Evolutionary conservation across 2,888 invertebrate species (phyloP), one percentile per base, ranked within the genome.

Genomic region (Hypena proboscidalis): DNA sequence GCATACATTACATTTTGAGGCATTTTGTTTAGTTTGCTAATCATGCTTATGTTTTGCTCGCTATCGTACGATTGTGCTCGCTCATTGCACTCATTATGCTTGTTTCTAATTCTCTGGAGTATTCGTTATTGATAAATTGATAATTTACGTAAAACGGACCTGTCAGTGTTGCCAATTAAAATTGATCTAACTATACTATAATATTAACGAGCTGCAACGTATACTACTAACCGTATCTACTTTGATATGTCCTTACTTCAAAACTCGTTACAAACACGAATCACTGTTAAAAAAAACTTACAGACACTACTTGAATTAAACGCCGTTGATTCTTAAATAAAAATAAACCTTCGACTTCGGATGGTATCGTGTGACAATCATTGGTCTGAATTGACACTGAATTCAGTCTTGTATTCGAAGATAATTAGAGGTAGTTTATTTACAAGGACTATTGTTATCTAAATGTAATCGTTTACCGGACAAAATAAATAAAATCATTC

Each of bases 341-440:
- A 37, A 32, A 43, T 40, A 40, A 38, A 35, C 48, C 57, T 60
- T 60, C 57, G 47, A 56, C 43, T 42, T 56, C 58, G 54, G 57
- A 59, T 56, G 67, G 69, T 66, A 64, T 49, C 56, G 52, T 45
- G 57, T 49, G 51, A 47, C 48, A 61, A 53, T 61, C 43, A 63
- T 66, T 43, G 74, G 73, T 80, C 87, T 85, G 90, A 91, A 91
- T 91, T 91, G 91, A 91, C 91, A 84, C 83, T 74, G 86, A 85
- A 86, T 88, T 91, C 91, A 91, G 91, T 91, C 91, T 91, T 90
- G 71, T 77, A 75, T 81, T 81, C 74, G 77, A 82, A 76, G 73
- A 73, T 74, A 75, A 75, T 74, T 77, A 80, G 85, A 88, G 82
- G 83, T 86, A 85, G 66, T 79, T 62, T 85, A 85, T 88, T 80